Evolutionary conservation across 2,888 invertebrate genomes (phyloP), one percentile per base, ranked within the genome.

Genomic region (Osedax fenrisi): DNA sequence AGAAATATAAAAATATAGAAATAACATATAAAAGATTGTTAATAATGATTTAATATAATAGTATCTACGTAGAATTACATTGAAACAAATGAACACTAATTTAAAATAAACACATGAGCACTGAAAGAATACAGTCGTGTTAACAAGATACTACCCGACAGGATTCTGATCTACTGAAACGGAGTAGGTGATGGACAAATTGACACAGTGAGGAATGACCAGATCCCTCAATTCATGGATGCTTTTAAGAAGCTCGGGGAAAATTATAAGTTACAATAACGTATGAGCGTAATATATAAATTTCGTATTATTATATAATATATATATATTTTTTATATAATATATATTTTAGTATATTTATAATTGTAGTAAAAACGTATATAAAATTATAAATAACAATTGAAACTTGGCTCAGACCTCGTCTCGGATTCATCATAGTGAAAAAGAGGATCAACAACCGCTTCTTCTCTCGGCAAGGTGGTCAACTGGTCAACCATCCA

Each of bases 381-480:
- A n/a, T n/a, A n/a, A n/a, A n/a, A n/a, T n/a, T n/a, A n/a, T n/a
- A n/a, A n/a, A n/a, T n/a, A n/a, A n/a, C n/a, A n/a, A n/a, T n/a
- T n/a, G n/a, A n/a, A n/a, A n/a, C n/a, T n/a, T n/a, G n/a, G n/a
- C n/a, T n/a, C 82, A 84, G 86, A 26, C 90, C 92, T 0, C 83
- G 85, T 67, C 80, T 95, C 0, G 89, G 90, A 0, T 90, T 91
- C 80, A 86, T 94, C 0, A 89, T 96, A 0, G 93, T 95, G 0
- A 94, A 95, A 82, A 96, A 96, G 83, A 87, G 94, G 0, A 92
- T 94, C 71, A 92, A 91, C 81, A 90, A 92, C 0, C 86, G 93
- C 26, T 88, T 93, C 78, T 92, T 92, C 83, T 81, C 87, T 1
- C 72, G 75, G 22, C 75, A 74, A 23, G 78, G 80, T 0, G 72